These are phyloP conservation scores for Sebastes hubbsi DNA, from an alignment of 2,797 vertebrate genomes.

Conservation along the genomic window DNA sequence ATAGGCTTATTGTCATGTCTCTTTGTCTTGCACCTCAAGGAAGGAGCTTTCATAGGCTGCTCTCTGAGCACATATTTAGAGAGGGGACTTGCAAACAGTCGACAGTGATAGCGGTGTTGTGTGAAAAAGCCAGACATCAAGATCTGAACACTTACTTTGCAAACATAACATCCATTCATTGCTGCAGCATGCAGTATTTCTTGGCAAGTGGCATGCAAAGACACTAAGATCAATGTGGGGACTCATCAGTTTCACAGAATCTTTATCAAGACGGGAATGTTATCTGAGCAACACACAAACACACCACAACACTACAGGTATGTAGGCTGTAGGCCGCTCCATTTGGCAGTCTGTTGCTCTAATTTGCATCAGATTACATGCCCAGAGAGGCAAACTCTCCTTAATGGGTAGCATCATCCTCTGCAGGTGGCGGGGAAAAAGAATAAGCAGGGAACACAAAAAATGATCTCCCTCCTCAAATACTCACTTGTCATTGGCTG, in stretches of 20 bases:
- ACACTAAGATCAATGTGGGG: constrained; percentile 22
- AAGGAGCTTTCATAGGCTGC: constrained; percentile 36
- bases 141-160: constrained; percentile 4
- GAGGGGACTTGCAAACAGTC: constrained; percentile 43
- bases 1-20: constrained; percentile 45
- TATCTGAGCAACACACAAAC: background rate
- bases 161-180: constrained; percentile 21
- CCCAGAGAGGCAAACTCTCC: constrained; percentile 64
- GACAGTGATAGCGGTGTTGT: constrained; percentile 32
- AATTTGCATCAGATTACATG: constrained; percentile 75
- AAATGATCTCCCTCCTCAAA: constrained; percentile 41
- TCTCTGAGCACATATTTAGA: constrained; percentile 50
- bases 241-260: constrained; percentile 7
- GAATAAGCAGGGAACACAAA: constrained; percentile 47
- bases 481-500: constrained; percentile 54
- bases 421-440: constrained; percentile 65
- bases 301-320: constrained; percentile 20
- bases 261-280: background rate
- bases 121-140: constrained; percentile 40
- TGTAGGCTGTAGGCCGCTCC: constrained; percentile 6
- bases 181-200: background rate
- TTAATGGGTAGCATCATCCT: constrained; percentile 72
- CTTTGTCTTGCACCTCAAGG: constrained; percentile 48
- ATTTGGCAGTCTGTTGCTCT: constrained; percentile 66
- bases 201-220: constrained; percentile 12